These are phyloP conservation scores for Kryptolebias marmoratus DNA, from an alignment of 2,113 vertebrate species.

Conservation along the genomic window DNA sequence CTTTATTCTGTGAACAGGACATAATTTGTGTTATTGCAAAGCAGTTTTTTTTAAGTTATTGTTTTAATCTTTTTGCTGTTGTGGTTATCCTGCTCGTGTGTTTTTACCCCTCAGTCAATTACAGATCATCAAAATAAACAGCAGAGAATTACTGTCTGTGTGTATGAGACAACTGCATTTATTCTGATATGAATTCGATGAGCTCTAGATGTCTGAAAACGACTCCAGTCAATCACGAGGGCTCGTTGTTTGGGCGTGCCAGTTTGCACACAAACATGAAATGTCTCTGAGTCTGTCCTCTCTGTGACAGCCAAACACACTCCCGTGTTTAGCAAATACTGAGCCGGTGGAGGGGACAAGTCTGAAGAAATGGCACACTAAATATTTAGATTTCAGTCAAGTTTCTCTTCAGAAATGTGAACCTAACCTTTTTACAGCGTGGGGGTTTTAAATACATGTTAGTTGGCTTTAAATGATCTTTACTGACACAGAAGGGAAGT, in stretches of 20 bases:
- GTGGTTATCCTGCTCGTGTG: no score
- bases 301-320: constrained; percentile 16
- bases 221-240: not conserved
- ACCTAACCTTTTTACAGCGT: not conserved
- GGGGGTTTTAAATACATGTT: not conserved
- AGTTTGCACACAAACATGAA: constrained; percentile 8
- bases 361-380: not conserved
- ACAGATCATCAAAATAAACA: not conserved
- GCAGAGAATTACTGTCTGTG: not conserved
- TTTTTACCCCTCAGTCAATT: no score
- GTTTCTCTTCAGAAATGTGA: not conserved
- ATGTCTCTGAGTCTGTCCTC: not conserved
- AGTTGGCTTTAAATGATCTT: not conserved
- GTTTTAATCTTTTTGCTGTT: no score
- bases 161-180: not conserved
- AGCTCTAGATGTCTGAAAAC: not conserved
- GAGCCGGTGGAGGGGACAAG: constrained; percentile 9
- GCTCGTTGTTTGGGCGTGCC: not conserved
- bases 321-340: constrained; percentile 47
- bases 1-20: no score
- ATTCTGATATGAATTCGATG: not conserved
- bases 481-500: not conserved
- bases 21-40: no score
- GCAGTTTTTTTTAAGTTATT: no score
- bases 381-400: not conserved